A percentile compares a stretch with the other conserved stretches of the same genome.
Conservation (phyloP, 1,140 invertebrate species). For the Agrypnia vestita region DNA sequence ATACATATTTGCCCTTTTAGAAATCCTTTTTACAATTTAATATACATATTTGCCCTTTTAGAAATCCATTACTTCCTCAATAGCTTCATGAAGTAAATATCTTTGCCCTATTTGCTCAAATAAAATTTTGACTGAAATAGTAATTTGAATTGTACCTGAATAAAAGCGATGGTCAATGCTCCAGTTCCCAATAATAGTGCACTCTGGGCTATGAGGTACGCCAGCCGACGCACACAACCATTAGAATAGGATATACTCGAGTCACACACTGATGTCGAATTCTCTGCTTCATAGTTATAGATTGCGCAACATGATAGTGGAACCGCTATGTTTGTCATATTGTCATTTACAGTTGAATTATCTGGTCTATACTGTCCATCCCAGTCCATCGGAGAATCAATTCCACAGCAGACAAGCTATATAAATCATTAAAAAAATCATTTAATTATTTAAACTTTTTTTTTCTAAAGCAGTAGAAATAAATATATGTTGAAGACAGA, state of each 20-base stretch:
- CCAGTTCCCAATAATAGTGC: conserved; percentile 85
- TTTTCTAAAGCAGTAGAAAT: not conserved
- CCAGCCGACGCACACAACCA: conserved; percentile 80
- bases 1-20: too few relatives aligned
- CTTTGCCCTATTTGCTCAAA: not conserved
- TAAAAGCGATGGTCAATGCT: conserved; percentile 85
- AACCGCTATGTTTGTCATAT: not conserved
- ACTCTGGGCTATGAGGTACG: conserved; percentile 81
- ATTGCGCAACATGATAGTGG: not conserved
- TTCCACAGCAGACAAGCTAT: conserved; percentile 85
- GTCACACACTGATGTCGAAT: conserved; percentile 1
- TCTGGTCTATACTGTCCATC: conserved; percentile 57
- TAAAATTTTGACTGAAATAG: too few relatives aligned
- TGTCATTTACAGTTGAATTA: conserved; percentile 76
- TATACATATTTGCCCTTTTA: too few relatives aligned
- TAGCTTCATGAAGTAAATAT: too few relatives aligned
- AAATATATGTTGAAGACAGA: not conserved
- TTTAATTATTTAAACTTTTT: not conserved
- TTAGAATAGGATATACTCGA: conserved; percentile 61
- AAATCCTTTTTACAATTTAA: too few relatives aligned
- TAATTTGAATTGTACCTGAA: conserved; percentile 78
- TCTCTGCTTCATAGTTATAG: not conserved
- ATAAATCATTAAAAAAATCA: conserved; percentile 51
- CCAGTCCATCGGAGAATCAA: conserved; percentile 79
- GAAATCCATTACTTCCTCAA: too few relatives aligned